Evolutionary conservation across 2,113 vertebrate genomes (phyloP).

Genomic region (Chroicocephalus ridibundus): DNA sequence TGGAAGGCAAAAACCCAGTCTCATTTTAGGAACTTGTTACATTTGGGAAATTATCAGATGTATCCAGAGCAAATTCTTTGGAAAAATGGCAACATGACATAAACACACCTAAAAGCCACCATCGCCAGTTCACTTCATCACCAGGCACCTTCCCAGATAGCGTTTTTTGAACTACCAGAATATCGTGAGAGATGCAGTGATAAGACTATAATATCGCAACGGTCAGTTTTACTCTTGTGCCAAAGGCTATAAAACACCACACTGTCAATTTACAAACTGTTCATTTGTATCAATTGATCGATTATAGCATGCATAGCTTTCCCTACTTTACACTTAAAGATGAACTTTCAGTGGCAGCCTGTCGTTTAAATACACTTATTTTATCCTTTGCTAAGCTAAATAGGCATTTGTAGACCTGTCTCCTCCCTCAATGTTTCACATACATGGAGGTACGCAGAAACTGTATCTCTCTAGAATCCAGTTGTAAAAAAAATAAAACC

Average conservation of each 20-base stretch:
- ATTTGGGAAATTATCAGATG: neutral
- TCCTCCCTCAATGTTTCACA: neutral
- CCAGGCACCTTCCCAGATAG: neutral
- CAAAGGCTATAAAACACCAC: neutral
- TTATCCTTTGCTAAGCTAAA: neutral
- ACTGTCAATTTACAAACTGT: neutral
- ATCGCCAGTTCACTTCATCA: neutral
- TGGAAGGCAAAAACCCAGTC: neutral
- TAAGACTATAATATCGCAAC: neutral
- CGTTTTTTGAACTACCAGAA: neutral
- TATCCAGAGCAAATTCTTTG: neutral
- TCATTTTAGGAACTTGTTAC: neutral
- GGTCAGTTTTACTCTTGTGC: neutral
- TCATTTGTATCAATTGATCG: neutral
- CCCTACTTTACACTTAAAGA: neutral
- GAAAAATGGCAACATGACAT: neutral
- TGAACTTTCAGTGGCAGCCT: neutral
- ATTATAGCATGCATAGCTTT: neutral
- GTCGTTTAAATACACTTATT: neutral
- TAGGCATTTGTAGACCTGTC: neutral
- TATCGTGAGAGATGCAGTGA: neutral
- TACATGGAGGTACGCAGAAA: neutral
- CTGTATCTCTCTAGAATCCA: neutral
- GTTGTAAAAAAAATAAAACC: neutral
- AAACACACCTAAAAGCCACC: neutral